These are phyloP conservation scores for Stichodactyla helianthus DNA, from an alignment of 64 coral and sea anemone genomes.

Conservation along the genomic window DNA sequence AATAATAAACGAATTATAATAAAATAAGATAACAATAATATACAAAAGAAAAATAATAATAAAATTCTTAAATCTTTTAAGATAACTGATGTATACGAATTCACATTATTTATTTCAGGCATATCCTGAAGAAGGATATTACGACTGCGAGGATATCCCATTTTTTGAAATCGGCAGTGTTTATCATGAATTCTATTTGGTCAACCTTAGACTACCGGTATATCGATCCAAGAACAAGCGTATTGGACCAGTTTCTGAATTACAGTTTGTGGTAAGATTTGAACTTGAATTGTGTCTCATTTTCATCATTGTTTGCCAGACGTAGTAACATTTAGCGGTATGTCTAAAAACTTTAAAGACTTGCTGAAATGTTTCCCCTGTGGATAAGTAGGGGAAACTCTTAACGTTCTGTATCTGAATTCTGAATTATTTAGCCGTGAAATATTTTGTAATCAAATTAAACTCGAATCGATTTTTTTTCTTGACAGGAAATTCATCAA, in stretches of 20 bases:
- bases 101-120: not conserved
- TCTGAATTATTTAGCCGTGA: too few relatives aligned
- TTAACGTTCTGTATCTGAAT: too few relatives aligned
- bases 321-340: too few relatives aligned
- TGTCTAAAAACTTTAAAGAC: too few relatives aligned
- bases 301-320: not conserved
- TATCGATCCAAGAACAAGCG: conserved; percentile 24
- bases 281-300: not conserved
- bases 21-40: too few relatives aligned
- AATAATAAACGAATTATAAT: too few relatives aligned
- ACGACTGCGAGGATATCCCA: conserved; percentile 79
- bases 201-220: conserved; percentile 66
- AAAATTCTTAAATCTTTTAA: too few relatives aligned
- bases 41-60: too few relatives aligned
- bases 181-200: conserved; percentile 72
- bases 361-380: too few relatives aligned
- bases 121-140: conserved; percentile 34
- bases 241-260: conserved; percentile 53
- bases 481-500: conserved; percentile 93
- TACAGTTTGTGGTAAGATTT: conserved; percentile 77
- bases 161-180: conserved; percentile 89
- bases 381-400: too few relatives aligned
- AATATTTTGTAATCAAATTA: not conserved
- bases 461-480: not conserved
- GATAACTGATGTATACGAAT: too few relatives aligned